Base-by-base conservation (phyloP, 1,140 invertebrate species). In the Brachionus rotundiformis region DNA sequence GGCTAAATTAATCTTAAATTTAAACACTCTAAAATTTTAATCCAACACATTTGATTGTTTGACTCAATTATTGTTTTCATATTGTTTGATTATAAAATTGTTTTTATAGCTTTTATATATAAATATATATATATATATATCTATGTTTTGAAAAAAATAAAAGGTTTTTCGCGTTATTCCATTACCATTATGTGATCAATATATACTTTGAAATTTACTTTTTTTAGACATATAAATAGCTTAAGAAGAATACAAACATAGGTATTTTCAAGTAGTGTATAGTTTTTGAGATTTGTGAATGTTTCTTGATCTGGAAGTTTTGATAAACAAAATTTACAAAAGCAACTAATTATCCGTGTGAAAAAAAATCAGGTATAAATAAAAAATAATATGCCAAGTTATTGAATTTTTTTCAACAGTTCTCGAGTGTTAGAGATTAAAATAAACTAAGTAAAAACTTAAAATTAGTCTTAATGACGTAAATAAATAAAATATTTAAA, bases 221-320 rank as follows among this genome's bases (percentile, higher is more conserved):
- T 61, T 61, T 63, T 63, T 63, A 59, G 61, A 63, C 61, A 8
- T 63, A 63, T 29, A 63, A 63, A 33, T 63, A 1, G 10, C 10
- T 63, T 63, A 29, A 25, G 29, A 63, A 29, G 59, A 63, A 31
- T 63, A 63, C 27, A 63, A 63, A 63, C 61, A 63, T 13, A 63
- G 61, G 25, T 63, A 3, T 63, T 63, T 63, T 54, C 25, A 29
- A 29, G 25, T 29, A 63, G 61, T 63, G 25, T 33, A 29, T 29
- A 63, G 61, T 63, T 63, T 63, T 29, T 63, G 4, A 27, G 2
- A 63, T 13, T 63, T 63, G n/a, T 29, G 29, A 63, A 25, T 63
- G 61, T 63, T 31, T 29, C 27, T 63, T 29, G 29, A 63, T 25
- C 25, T 29, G 25, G 25, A 29, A 63, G 25, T 63, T 31, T 11